Percentiles rank a stretch among this genome's conserved stretches.
Evolutionary conservation across 2,888 invertebrate genomes (phyloP).

Genomic region (Clitarchus hookeri): DNA sequence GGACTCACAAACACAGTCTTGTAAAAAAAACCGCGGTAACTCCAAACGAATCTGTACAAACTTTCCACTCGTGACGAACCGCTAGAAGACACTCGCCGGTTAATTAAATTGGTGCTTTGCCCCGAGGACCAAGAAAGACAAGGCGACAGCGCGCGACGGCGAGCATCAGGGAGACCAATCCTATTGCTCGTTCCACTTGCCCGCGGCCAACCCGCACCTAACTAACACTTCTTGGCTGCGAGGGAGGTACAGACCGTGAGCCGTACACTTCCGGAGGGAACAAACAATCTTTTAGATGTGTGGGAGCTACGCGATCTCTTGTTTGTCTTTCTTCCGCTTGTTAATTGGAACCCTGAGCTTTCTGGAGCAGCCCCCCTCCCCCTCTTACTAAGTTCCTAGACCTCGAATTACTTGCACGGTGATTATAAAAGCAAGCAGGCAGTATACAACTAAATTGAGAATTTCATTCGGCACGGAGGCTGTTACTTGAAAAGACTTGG

Average conservation of each 20-base stretch:
- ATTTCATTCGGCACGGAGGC: no score
- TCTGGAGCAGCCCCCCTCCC: background rate
- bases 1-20: no score
- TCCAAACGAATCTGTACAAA: no score
- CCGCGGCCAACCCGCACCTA: background rate
- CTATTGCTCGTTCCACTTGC: background rate
- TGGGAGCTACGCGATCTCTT: background rate
- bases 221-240: background rate
- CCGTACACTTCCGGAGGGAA: background rate
- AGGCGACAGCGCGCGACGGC: background rate
- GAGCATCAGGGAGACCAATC: background rate
- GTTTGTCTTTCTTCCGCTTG: background rate
- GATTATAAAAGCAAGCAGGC: no score
- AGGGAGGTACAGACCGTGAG: background rate
- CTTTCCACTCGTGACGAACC: background rate
- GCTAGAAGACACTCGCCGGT: background rate
- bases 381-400: background rate
- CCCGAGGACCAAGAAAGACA: background rate
- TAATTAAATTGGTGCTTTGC: background rate
- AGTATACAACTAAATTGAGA: no score
- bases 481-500: no score
- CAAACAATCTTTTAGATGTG: constrained; percentile 7
- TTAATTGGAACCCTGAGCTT: background rate
- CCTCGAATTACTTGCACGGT: no score
- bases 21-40: no score